Percentiles rank a stretch among this genome's conserved stretches.
These are phyloP conservation scores for Tiphia femorata DNA, from an alignment of 2,888 invertebrate species.

Conservation along the genomic window DNA sequence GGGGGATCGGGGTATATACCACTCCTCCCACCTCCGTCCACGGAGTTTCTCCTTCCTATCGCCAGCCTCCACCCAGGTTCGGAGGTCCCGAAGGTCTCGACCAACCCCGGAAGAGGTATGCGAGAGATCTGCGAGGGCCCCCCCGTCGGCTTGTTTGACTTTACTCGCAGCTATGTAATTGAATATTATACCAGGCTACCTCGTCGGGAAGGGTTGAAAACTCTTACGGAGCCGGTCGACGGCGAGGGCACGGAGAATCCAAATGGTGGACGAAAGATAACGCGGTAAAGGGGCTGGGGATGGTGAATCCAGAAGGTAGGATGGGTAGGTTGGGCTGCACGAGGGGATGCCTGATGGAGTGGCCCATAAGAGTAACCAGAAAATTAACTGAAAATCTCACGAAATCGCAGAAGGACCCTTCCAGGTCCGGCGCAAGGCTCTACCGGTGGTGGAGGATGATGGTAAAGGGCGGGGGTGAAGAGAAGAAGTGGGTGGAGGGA, in stretches of 20 bases:
- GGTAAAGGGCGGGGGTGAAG: too few relatives aligned
- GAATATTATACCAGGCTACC: slow-evolving; percentile 65
- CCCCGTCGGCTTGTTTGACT: slow-evolving; percentile 66
- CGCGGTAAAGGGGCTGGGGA: slow-evolving; percentile 4
- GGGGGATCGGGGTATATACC: slow-evolving; percentile 34
- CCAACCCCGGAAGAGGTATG: slow-evolving; percentile 42
- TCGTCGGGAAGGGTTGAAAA: slow-evolving; percentile 63
- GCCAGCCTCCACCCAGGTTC: too few relatives aligned
- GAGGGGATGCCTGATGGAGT: slow-evolving; percentile 44
- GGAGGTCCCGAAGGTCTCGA: slow-evolving; percentile 37
- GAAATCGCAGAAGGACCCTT: slow-evolving; percentile 50
- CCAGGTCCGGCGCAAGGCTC: too few relatives aligned
- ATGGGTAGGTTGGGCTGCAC: slow-evolving; percentile 29
- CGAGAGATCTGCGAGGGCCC: too few relatives aligned
- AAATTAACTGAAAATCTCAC: slow-evolving; percentile 58
- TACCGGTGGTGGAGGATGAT: too few relatives aligned
- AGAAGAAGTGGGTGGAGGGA: slow-evolving; percentile 30
- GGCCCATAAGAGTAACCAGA: slow-evolving; percentile 46
- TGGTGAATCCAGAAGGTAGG: background rate
- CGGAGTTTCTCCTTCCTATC: too few relatives aligned
- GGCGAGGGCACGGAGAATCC: too few relatives aligned
- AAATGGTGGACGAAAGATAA: background rate
- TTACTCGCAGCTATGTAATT: slow-evolving; percentile 68
- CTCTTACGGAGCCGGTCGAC: slow-evolving; percentile 51
- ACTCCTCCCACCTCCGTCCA: slow-evolving; percentile 23